A percentile compares a stretch with the other conserved stretches of the same genome.
phyloP scores from a whole-genome alignment of 2,888 invertebrate species.

The Adelphocoris suturalis region DNA sequence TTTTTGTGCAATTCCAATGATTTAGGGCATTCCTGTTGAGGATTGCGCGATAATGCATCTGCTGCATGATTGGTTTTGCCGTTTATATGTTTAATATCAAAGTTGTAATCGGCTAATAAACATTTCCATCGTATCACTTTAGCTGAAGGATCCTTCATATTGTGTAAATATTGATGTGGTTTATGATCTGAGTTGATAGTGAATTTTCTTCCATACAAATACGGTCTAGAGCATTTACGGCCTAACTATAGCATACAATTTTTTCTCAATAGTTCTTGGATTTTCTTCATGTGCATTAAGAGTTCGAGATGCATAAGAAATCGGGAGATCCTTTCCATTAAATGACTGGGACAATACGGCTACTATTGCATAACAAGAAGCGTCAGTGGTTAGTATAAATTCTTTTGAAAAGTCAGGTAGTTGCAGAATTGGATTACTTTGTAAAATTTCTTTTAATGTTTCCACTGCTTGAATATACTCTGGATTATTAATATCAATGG shows the following conservation, averaged over 20 bases:
- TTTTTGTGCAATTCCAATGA: no score
- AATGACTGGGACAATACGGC: background rate
- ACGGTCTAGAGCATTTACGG: background rate
- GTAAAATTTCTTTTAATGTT: background rate
- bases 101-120: no score
- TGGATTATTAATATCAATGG: constrained; percentile 55
- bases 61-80: no score
- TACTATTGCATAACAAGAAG: background rate
- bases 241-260: background rate
- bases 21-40: no score
- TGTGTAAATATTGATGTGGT: no score
- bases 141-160: no score
- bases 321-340: background rate
- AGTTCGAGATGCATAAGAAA: background rate
- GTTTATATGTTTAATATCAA: no score
- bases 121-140: no score
- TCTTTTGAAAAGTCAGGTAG: background rate
- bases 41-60: no score
- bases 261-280: constrained; percentile 13
- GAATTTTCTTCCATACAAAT: no score
- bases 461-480: constrained; percentile 31
- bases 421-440: constrained; percentile 9
- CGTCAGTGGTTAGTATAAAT: background rate
- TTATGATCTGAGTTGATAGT: no score
- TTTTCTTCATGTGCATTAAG: constrained; percentile 5